These are phyloP conservation scores for Cosmia trapezina DNA, from an alignment of 2,888 invertebrate species.

Conservation along the genomic window DNA sequence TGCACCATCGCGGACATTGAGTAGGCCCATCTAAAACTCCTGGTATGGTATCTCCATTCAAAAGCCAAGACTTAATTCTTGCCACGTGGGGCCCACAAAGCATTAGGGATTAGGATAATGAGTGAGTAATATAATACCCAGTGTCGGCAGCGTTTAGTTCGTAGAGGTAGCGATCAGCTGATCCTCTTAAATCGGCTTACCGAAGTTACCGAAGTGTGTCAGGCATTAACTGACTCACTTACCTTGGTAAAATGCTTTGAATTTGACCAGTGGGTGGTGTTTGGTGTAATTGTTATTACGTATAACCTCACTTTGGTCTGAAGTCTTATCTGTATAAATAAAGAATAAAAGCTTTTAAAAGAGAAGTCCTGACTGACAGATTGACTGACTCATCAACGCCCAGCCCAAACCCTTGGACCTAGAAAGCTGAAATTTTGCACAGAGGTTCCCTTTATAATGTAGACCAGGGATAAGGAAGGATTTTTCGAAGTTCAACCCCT, in stretches of 20 bases:
- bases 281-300: neutral
- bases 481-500: too few relatives aligned
- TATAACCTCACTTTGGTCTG: neutral
- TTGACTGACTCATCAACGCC: too few relatives aligned
- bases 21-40: too few relatives aligned
- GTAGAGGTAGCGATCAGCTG: slow-evolving; percentile 57
- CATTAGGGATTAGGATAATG: slow-evolving; percentile 41
- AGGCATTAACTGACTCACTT: slow-evolving; percentile 41
- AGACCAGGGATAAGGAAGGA: too few relatives aligned
- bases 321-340: too few relatives aligned
- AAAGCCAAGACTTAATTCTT: slow-evolving; percentile 11
- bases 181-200: slow-evolving; percentile 59
- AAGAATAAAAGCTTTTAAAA: too few relatives aligned
- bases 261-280: slow-evolving; percentile 20
- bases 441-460: too few relatives aligned
- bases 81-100: slow-evolving; percentile 21
- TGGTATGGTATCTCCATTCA: too few relatives aligned
- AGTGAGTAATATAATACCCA: slow-evolving; percentile 42
- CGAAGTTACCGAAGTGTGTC: slow-evolving; percentile 45
- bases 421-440: too few relatives aligned
- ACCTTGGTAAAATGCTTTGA: slow-evolving; percentile 32
- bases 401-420: too few relatives aligned
- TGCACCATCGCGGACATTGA: too few relatives aligned
- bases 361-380: too few relatives aligned
- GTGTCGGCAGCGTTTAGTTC: slow-evolving; percentile 50